Conservation (phyloP, 2,797 vertebrate species). For the Amazona finschi region DNA sequence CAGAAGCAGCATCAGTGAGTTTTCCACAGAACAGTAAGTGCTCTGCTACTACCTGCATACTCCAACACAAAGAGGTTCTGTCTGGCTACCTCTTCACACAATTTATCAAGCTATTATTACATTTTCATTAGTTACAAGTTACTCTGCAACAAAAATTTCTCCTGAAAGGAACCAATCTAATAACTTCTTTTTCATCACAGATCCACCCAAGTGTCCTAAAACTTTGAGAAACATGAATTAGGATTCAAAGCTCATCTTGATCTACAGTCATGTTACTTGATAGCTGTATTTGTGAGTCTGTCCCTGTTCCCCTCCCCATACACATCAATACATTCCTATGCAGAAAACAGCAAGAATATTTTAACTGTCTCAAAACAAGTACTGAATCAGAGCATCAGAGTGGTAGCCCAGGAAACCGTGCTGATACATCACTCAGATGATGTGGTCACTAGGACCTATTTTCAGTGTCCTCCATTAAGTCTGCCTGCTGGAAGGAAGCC, state of each 20-base stretch:
- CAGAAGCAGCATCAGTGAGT: not conserved
- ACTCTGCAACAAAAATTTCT: not conserved
- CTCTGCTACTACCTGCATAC: not conserved
- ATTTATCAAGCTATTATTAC: not conserved
- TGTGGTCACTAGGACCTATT: not conserved
- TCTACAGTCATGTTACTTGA: not conserved
- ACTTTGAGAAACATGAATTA: not conserved
- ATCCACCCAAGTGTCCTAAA: not conserved
- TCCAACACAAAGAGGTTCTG: not conserved
- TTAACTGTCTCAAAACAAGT: not conserved
- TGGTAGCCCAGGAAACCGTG: not conserved
- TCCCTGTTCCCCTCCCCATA: not conserved
- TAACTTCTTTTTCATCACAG: not conserved
- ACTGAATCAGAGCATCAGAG: not conserved
- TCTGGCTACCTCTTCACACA: not conserved
- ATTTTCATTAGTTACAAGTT: not conserved
- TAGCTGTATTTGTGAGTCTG: not conserved
- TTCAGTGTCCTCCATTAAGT: not conserved
- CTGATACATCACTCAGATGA: not conserved
- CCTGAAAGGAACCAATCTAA: not conserved
- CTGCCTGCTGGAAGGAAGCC: not conserved
- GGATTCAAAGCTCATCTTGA: not conserved
- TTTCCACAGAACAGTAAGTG: not conserved
- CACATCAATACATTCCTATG: not conserved
- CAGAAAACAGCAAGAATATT: not conserved